These are phyloP conservation scores for Delia radicum DNA, from an alignment of 1,140 invertebrate species.

Conservation along the genomic window DNA sequence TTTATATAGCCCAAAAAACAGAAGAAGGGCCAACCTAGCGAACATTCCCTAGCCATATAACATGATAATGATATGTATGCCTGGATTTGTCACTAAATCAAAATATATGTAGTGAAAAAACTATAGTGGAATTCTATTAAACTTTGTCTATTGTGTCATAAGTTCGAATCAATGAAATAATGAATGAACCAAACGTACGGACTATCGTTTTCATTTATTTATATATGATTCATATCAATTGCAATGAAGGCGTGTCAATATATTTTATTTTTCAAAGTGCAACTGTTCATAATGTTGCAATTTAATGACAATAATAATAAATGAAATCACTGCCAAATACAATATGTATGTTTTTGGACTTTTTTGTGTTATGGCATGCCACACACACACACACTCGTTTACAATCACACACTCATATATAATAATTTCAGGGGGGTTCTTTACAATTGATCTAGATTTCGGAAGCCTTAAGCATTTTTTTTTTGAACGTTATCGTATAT, in stretches of 20 bases:
- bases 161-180: background rate
- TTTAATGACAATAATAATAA: constrained; percentile 18
- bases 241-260: constrained; percentile 15
- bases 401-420: background rate
- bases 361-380: background rate
- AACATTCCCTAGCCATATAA: too few species aligned
- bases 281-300: constrained; percentile 8
- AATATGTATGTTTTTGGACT: background rate
- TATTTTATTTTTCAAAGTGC: background rate
- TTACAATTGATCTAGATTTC: constrained; percentile 8
- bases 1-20: too few species aligned
- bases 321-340: constrained; percentile 21
- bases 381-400: background rate
- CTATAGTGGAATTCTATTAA: background rate
- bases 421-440: background rate
- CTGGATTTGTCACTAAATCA: background rate
- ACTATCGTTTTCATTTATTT: background rate
- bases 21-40: too few species aligned
- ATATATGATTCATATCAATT: constrained; percentile 23
- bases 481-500: background rate
- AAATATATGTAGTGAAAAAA: too few species aligned
- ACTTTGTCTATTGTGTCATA: background rate
- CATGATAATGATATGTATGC: background rate
- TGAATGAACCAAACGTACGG: background rate
- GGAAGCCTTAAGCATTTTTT: constrained; percentile 5